Conservation (phyloP, 2,888 invertebrate genomes). For the Iselma pallidipennis region DNA sequence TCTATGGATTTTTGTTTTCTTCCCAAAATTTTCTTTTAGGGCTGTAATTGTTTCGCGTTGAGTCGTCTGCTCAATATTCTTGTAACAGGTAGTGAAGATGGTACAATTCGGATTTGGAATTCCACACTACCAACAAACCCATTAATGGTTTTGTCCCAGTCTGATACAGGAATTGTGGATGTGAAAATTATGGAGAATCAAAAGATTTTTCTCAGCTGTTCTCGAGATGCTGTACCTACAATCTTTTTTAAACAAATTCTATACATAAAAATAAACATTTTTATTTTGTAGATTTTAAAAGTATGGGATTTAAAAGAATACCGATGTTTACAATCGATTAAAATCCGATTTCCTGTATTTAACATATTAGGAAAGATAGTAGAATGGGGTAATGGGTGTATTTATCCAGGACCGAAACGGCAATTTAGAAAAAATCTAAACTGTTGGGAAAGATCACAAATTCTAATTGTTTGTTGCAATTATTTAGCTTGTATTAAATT, state of each 20-base stretch:
- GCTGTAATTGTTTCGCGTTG: conserved; percentile 62
- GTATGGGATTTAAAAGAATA: conserved; percentile 66
- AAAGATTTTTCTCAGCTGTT: conserved; percentile 60
- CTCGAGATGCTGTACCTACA: conserved; percentile 59
- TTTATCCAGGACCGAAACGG: conserved; percentile 61
- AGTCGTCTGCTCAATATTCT: conserved; percentile 58
- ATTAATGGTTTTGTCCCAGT: conserved; percentile 48
- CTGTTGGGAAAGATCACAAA: conserved; percentile 52
- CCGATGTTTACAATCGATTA: conserved; percentile 61
- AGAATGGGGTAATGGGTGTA: conserved; percentile 62
- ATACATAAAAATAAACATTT: conserved; percentile 6
- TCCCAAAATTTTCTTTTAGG: conserved; percentile 52
- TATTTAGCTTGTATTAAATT: conserved; percentile 57
- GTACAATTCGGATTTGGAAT: conserved; percentile 63
- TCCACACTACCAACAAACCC: conserved; percentile 54
- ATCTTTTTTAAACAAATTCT: background rate
- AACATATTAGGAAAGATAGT: conserved; percentile 61
- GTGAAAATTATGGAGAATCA: conserved; percentile 59
- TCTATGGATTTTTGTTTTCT: conserved; percentile 4
- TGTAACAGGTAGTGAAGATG: conserved; percentile 62
- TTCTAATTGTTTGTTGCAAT: conserved; percentile 63
- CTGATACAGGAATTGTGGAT: conserved; percentile 58
- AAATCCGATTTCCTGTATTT: conserved; percentile 62
- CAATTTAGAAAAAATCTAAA: conserved; percentile 6
- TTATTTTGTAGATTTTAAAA: conserved; percentile 58